These are phyloP conservation scores for Notospermus geniculatus DNA, from an alignment of 1,140 invertebrate genomes.

Conservation along the genomic window DNA sequence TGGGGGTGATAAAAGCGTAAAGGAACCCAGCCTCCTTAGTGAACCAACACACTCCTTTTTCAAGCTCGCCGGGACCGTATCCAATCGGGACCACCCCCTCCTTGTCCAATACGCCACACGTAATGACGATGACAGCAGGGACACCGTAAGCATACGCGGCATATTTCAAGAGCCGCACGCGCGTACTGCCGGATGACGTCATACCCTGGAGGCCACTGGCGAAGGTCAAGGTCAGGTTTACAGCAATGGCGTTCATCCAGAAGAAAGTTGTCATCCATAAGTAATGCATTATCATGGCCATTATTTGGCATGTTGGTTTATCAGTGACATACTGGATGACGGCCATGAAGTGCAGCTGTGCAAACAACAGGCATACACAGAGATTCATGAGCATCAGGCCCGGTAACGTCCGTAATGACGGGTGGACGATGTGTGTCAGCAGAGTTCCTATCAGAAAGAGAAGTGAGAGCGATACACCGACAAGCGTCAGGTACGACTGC, in stretches of 20 bases:
- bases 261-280: constrained; percentile 88
- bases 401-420: constrained; percentile 55
- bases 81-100: not conserved
- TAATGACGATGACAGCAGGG: not conserved
- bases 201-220: constrained; percentile 16
- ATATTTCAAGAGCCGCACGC: not conserved
- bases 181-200: not conserved
- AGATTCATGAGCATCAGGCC: constrained; percentile 56
- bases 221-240: constrained; percentile 32
- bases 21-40: constrained; percentile 57
- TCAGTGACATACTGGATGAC: constrained; percentile 23
- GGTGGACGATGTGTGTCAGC: constrained; percentile 42
- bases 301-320: constrained; percentile 37
- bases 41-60: constrained; percentile 20
- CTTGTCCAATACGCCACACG: not conserved
- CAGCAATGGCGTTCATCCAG: constrained; percentile 91
- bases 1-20: constrained; percentile 60
- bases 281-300: constrained; percentile 81
- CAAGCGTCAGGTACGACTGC: constrained; percentile 27
- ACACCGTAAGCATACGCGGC: not conserved
- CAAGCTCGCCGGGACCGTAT: constrained; percentile 55
- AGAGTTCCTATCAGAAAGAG: constrained; percentile 52
- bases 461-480: constrained; percentile 46
- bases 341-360: constrained; percentile 52
- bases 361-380: constrained; percentile 46